phyloP scores from a whole-genome alignment of 2,888 invertebrate species.

The Caenorhabditis sp. region DNA sequence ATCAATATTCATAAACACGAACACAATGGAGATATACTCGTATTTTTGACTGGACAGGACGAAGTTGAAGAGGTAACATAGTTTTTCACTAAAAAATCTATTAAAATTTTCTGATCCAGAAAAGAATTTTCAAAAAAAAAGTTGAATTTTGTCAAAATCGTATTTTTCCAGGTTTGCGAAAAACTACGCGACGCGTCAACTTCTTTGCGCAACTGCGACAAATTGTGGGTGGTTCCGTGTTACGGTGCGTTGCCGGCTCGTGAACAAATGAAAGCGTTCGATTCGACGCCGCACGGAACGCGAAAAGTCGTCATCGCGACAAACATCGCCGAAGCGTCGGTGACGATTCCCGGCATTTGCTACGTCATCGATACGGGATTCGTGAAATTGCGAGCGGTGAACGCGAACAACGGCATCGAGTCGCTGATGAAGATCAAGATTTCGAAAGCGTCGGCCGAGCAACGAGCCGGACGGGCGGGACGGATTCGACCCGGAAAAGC shows the following conservation, averaged over 20 bases:
- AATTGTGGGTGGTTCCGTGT: constrained; percentile 81
- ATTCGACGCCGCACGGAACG: constrained; percentile 72
- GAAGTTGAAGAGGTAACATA: constrained; percentile 64
- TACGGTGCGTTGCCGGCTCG: constrained; percentile 83
- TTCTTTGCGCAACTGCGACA: constrained; percentile 56
- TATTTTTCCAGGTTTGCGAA: constrained; percentile 48
- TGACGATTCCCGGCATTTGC: constrained; percentile 90
- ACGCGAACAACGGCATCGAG: constrained; percentile 81
- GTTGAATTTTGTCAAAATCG: too few species aligned
- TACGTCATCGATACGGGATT: constrained; percentile 96
- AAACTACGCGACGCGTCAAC: constrained; percentile 56
- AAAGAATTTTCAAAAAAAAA: not conserved
- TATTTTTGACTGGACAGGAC: constrained; percentile 77
- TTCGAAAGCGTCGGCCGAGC: constrained; percentile 81
- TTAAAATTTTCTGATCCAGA: not conserved
- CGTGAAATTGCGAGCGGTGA: constrained; percentile 90
- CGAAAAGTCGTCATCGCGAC: constrained; percentile 92
- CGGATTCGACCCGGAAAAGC: constrained; percentile 84
- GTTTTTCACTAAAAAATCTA: too few species aligned
- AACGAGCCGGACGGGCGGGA: constrained; percentile 91
- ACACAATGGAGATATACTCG: constrained; percentile 81
- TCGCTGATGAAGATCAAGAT: constrained; percentile 71
- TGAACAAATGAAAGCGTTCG: constrained; percentile 68
- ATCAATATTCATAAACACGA: constrained; percentile 83
- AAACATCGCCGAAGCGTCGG: constrained; percentile 94